Base-by-base conservation (phyloP, 2,797 vertebrate genomes). In the Psittacula derbiana region DNA sequence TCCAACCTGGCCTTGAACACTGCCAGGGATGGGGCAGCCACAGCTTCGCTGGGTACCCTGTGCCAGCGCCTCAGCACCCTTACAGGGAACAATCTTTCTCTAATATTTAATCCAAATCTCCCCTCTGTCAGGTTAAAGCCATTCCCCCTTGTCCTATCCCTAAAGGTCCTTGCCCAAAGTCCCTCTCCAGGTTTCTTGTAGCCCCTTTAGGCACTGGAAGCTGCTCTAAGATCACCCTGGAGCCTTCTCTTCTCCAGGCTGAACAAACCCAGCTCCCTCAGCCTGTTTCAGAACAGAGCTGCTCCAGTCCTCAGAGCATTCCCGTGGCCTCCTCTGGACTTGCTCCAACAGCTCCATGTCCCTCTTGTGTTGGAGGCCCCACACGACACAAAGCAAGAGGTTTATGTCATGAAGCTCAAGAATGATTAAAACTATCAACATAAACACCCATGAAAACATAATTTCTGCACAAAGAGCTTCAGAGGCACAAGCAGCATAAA, bases 361-460 rank as follows among this genome's bases (percentile, higher is more conserved):
- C n/a, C 33, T 58, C n/a, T 58, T 58, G 23, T 36, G 15, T 24
- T 58, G n/a, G 23, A 36, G 15, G 23, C 23, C 55, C 55, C n/a
- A 58, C 23, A 36, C 36, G 55, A 36, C 55, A 58, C n/a, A 36
- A 58, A 58, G n/a, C 49, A 62, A 49, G 25, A 86, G 31, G 3
- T 52, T 61, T 44, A 62, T 8, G 19, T 25, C 2, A 0, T 9
- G 52, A 80, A 41, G 31, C 41, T 86, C 60, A 15, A 40, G 25
- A 83, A 31, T 69, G 5, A 73, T 27, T 27, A n/a, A 74, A 24
- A 72, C 58, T 71, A 62, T 8, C 7, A 10, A 43, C 49, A 52
- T 3, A 74, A 90, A 57, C 3, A 30, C 36, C n/a, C 50, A 44
- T 0, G 12, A 40, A 84, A 88, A 27, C 0, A 0, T 24, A 4